These are phyloP conservation scores for Noctuana brunneofusca DNA, from an alignment of 2,888 invertebrate species.

Conservation along the genomic window DNA sequence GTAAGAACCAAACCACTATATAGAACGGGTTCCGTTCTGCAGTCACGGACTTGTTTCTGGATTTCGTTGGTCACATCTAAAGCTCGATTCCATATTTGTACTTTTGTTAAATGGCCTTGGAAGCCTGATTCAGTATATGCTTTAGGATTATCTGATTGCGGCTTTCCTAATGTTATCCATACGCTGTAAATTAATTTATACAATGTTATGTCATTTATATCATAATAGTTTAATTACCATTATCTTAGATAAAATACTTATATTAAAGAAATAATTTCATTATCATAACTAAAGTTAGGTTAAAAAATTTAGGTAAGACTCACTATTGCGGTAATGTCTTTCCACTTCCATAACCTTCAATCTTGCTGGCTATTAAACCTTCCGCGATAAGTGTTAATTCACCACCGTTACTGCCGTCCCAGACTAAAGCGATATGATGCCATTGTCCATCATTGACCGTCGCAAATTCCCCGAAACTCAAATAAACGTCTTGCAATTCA, in stretches of 20 bases:
- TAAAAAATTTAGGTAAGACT: conserved; percentile 55
- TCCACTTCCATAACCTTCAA: conserved; percentile 94
- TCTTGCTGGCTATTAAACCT: conserved; percentile 95
- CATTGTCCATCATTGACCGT: conserved; percentile 98
- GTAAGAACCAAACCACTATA: too few relatives aligned
- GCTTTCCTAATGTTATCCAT: conserved; percentile 96
- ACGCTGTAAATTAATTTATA: conserved; percentile 85
- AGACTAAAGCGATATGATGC: conserved; percentile 97
- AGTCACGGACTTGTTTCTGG: conserved; percentile 96
- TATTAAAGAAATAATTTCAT: too few relatives aligned
- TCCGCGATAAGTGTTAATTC: conserved; percentile 96
- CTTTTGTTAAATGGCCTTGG: conserved; percentile 96
- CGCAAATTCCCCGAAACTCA: conserved; percentile 95
- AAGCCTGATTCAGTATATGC: conserved; percentile 95
- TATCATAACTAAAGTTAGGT: not conserved
- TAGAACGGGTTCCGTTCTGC: conserved; percentile 94
- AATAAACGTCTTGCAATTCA: conserved; percentile 93
- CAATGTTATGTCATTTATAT: too few relatives aligned
- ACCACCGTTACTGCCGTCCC: conserved; percentile 94
- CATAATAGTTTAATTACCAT: too few relatives aligned
- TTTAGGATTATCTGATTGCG: conserved; percentile 90
- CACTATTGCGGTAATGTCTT: conserved; percentile 92
- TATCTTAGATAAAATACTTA: too few relatives aligned
- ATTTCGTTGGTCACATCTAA: conserved; percentile 95
- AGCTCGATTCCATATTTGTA: conserved; percentile 96